A percentile compares a stretch with the other conserved stretches of the same genome.
These are phyloP conservation scores for Agrypnia vestita DNA, from an alignment of 1,140 invertebrate genomes.

Conservation along the genomic window DNA sequence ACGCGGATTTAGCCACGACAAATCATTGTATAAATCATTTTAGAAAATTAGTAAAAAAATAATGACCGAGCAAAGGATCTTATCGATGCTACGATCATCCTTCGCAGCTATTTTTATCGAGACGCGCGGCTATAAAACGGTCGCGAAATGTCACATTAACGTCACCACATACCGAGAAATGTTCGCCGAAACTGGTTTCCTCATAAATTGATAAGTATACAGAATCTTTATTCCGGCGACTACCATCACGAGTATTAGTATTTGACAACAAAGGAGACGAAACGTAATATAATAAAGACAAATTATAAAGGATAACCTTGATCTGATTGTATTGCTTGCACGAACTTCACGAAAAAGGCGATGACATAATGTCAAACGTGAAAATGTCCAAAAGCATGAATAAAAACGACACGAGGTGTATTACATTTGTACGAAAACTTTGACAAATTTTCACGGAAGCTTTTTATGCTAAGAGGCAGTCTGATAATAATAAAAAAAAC, in stretches of 20 bases:
- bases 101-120: conserved; percentile 31
- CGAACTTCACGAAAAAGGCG: not conserved
- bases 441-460: no score
- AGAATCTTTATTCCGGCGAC: conserved; percentile 8
- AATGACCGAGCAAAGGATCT: conserved; percentile 17
- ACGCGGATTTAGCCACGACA: not conserved
- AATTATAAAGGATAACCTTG: conserved; percentile 11
- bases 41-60: conserved; percentile 26
- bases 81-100: conserved; percentile 33
- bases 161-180: conserved; percentile 26
- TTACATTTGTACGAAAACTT: not conserved
- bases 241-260: conserved; percentile 26
- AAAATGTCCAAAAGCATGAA: not conserved
- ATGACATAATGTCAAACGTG: not conserved
- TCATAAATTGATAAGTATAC: conserved; percentile 36
- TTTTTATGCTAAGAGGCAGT: no score
- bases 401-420: not conserved
- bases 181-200: conserved; percentile 25
- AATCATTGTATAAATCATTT: conserved; percentile 12
- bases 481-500: no score
- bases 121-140: conserved; percentile 19
- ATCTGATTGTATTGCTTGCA: conserved; percentile 30
- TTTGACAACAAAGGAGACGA: not conserved
- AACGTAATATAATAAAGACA: conserved; percentile 20
- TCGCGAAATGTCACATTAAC: conserved; percentile 42